phyloP scores from a whole-genome alignment of 2,113 vertebrate genomes.

The Choloepus hoffmanni region DNA sequence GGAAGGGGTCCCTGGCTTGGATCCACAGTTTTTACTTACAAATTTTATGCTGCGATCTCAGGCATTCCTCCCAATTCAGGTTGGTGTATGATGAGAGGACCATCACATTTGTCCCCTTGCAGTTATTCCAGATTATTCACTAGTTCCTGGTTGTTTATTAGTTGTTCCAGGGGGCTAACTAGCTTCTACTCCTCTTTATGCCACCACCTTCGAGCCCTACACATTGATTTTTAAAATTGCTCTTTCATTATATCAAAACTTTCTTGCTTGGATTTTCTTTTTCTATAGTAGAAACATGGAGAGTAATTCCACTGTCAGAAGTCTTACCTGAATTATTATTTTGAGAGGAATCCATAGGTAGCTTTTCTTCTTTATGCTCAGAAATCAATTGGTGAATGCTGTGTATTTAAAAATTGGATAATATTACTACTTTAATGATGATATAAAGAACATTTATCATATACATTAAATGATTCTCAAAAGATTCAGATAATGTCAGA shows the following conservation, averaged over 20 bases:
- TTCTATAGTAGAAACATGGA: background rate
- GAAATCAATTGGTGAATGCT: slow-evolving; percentile 89
- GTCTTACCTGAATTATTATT: slow-evolving; percentile 57
- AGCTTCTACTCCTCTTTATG: no score
- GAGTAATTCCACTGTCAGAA: background rate
- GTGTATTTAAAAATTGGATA: slow-evolving; percentile 53
- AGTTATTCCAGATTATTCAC: no score
- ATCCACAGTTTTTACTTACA: no score
- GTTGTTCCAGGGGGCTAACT: no score
- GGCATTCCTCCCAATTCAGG: no score
- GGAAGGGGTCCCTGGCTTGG: no score
- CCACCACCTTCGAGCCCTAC: no score
- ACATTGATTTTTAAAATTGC: background rate
- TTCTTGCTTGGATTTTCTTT: background rate
- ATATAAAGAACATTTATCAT: slow-evolving; percentile 34
- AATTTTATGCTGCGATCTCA: no score
- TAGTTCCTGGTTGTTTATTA: no score
- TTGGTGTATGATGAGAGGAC: no score
- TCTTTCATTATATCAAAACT: slow-evolving; percentile 1
- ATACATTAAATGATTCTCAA: slow-evolving; percentile 46
- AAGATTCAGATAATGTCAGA: background rate
- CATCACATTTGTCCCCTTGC: no score
- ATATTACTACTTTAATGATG: slow-evolving; percentile 45
- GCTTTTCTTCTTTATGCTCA: slow-evolving; percentile 87
- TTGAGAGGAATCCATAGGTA: slow-evolving; percentile 70